Conservation (phyloP, 2,888 invertebrate genomes). For the Eurois occulta region DNA sequence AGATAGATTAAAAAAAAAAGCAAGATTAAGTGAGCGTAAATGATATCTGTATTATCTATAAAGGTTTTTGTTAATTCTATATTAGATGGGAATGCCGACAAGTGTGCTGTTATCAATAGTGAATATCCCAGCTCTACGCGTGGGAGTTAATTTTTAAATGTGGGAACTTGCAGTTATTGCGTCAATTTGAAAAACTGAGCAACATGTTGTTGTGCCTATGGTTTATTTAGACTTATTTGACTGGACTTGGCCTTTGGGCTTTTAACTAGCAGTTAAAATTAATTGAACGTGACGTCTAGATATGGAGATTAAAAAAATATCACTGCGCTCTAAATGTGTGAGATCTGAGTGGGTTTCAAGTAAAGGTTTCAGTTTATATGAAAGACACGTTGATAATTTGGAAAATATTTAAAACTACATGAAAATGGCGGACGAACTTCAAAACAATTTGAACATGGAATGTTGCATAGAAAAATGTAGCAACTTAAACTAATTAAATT, state of each 20-base stretch:
- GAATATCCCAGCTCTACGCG: neutral
- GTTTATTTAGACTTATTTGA: neutral
- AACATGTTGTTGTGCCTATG: neutral
- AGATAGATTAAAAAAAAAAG: slow-evolving; percentile 22
- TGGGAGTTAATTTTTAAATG: too few relatives aligned
- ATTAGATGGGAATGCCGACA: slow-evolving; percentile 14
- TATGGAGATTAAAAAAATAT: neutral
- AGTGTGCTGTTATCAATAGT: neutral
- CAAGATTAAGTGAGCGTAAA: slow-evolving; percentile 41
- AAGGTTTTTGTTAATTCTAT: slow-evolving; percentile 12
- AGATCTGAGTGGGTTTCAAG: neutral
- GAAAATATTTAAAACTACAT: slow-evolving; percentile 8
- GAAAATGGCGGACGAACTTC: neutral
- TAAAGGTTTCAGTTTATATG: neutral
- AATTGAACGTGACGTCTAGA: neutral
- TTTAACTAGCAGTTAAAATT: neutral
- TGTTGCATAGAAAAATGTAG: slow-evolving; percentile 1
- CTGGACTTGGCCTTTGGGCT: neutral
- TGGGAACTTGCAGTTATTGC: neutral
- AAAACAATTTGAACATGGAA: neutral
- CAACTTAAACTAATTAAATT: slow-evolving; percentile 16
- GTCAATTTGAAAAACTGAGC: neutral
- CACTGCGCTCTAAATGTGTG: neutral
- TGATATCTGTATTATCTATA: slow-evolving; percentile 37
- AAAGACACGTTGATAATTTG: neutral